These are phyloP conservation scores for Limnephilus marmoratus DNA, from an alignment of 2,888 invertebrate genomes.

Conservation along the genomic window DNA sequence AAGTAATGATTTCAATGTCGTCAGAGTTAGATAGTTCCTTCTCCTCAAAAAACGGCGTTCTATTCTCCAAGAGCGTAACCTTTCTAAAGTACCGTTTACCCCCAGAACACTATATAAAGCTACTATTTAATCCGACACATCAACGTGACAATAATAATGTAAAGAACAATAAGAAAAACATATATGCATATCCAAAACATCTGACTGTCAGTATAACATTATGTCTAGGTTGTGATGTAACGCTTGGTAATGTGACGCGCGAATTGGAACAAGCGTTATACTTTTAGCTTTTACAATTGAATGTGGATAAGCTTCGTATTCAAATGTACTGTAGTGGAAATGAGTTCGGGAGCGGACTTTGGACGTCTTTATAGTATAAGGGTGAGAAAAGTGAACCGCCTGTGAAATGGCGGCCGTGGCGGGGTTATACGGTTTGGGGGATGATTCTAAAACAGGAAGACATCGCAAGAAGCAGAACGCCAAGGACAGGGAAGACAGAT, in stretches of 20 bases:
- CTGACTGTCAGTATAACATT: too few species aligned
- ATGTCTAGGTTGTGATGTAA: too few species aligned
- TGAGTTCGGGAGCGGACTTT: background rate
- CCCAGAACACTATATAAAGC: constrained; percentile 29
- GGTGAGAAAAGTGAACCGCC: background rate
- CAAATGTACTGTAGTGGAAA: too few species aligned
- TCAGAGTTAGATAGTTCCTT: background rate
- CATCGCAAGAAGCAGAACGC: constrained; percentile 74
- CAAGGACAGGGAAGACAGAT: constrained; percentile 76
- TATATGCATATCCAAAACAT: too few species aligned
- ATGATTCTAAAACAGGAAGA: constrained; percentile 79
- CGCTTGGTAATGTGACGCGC: too few species aligned
- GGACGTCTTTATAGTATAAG: background rate
- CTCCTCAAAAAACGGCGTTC: background rate
- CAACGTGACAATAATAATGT: too few species aligned
- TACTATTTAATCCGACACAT: too few species aligned
- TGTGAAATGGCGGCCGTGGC: constrained; percentile 86
- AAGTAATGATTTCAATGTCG: constrained; percentile 28
- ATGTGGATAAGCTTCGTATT: too few species aligned
- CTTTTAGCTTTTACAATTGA: too few species aligned
- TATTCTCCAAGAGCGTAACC: background rate
- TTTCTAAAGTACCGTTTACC: constrained; percentile 41
- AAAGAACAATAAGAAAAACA: too few species aligned
- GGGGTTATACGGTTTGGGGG: constrained; percentile 87
- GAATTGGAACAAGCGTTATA: too few species aligned